These are phyloP conservation scores for Macquaria australasica DNA, from an alignment of 2,113 vertebrate species.

Conservation along the genomic window DNA sequence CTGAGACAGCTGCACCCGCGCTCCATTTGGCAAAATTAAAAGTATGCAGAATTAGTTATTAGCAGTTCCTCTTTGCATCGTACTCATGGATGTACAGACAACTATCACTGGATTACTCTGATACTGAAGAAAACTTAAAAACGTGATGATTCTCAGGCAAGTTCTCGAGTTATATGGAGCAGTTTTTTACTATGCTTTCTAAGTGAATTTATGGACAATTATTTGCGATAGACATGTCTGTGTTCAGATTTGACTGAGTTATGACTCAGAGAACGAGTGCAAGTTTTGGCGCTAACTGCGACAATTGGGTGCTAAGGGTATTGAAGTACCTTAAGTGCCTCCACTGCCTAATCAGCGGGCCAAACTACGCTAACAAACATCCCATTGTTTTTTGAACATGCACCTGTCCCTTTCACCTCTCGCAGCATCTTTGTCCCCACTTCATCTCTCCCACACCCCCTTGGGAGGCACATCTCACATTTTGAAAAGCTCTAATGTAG, in stretches of 20 bases:
- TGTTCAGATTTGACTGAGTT: not conserved
- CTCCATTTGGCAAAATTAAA: constrained; percentile 6
- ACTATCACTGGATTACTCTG: not conserved
- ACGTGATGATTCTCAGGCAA: not conserved
- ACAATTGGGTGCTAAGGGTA: not conserved
- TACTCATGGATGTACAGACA: not conserved
- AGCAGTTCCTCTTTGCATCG: not conserved
- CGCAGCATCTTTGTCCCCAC: not conserved
- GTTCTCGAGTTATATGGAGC: not conserved
- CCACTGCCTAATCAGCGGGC: not conserved
- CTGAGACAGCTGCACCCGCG: fast-evolving
- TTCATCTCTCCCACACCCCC: not conserved
- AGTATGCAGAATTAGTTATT: not conserved
- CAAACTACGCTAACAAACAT: constrained; percentile 1
- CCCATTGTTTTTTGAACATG: not conserved
- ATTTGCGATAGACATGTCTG: not conserved
- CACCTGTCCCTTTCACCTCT: constrained; percentile 1
- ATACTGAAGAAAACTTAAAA: not conserved
- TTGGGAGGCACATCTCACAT: no score
- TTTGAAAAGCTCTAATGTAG: constrained; percentile 15
- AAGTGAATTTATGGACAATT: not conserved
- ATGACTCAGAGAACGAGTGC: constrained; percentile 6
- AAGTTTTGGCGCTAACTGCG: no score
- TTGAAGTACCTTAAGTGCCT: not conserved
- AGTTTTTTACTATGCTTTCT: not conserved